Evolutionary conservation across 2,113 vertebrate species (phyloP).

Genomic region (Urocynchramus pylzowi): DNA sequence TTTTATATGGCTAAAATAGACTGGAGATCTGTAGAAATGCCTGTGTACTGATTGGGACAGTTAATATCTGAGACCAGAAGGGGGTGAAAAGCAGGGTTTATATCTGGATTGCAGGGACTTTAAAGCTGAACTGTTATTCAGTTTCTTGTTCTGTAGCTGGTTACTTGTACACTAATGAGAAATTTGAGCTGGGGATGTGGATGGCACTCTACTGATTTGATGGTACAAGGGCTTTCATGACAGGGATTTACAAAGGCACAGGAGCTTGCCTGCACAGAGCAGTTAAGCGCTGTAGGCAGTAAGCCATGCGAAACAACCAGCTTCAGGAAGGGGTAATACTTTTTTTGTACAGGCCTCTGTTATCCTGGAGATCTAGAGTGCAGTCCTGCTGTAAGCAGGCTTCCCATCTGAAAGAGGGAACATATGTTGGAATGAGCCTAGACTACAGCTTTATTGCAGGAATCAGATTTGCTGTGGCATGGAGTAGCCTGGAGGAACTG

Average conservation of each 20-base stretch:
- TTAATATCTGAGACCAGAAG: not conserved
- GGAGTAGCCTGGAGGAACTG: not conserved
- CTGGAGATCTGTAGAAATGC: not conserved
- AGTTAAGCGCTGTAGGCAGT: not conserved
- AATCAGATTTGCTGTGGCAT: accelerated
- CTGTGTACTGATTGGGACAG: not conserved
- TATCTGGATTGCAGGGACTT: not conserved
- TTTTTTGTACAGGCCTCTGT: not conserved
- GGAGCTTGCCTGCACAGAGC: accelerated
- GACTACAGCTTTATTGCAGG: not conserved
- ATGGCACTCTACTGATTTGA: not conserved
- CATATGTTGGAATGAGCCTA: not conserved
- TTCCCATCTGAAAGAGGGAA: not conserved
- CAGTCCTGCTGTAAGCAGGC: not conserved
- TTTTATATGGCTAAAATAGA: not conserved
- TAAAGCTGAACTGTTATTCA: not conserved
- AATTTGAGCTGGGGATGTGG: not conserved
- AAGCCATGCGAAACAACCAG: not conserved
- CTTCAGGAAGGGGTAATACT: not conserved
- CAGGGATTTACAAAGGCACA: not conserved
- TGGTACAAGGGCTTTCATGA: not conserved
- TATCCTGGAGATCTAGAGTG: not conserved
- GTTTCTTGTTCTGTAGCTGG: not conserved
- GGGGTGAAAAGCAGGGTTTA: not conserved
- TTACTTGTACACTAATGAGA: not conserved